phyloP scores from a whole-genome alignment of 1,140 invertebrate genomes.

The Anastrepha obliqua region DNA sequence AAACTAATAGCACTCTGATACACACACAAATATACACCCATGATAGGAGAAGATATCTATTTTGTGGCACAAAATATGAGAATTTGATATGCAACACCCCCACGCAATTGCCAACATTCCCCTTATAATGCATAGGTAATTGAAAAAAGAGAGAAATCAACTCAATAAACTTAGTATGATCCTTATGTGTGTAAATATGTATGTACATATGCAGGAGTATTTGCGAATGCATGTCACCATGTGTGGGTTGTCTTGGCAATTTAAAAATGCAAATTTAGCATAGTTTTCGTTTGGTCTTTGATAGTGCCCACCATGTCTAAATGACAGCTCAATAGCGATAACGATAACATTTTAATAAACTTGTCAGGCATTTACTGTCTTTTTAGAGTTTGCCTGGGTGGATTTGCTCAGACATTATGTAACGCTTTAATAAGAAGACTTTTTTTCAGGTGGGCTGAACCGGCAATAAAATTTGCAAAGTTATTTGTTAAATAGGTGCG shows the following conservation, averaged over 20 bases:
- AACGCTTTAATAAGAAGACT: not conserved
- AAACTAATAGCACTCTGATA: not conserved
- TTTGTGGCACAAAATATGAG: not conserved
- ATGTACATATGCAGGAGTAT: not conserved
- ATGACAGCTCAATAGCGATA: constrained; percentile 37
- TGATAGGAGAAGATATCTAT: constrained; percentile 13
- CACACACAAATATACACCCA: constrained; percentile 1
- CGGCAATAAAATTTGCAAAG: constrained; percentile 44
- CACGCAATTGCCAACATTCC: not conserved
- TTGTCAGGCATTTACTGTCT: constrained; percentile 39
- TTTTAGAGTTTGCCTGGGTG: not conserved
- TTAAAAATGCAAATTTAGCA: constrained; percentile 47
- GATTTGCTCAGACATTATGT: not conserved
- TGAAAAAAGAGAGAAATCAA: not conserved
- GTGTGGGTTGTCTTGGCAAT: constrained; percentile 36
- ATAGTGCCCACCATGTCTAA: constrained; percentile 43
- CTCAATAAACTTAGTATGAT: not conserved
- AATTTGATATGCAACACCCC: constrained; percentile 31
- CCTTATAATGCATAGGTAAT: not conserved
- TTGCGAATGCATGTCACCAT: not conserved
- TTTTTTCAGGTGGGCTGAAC: constrained; percentile 18
- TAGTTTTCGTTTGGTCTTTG: constrained; percentile 8
- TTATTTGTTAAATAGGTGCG: not conserved
- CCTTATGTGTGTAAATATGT: not conserved
- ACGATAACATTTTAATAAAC: constrained; percentile 50